A percentile compares a stretch with the other conserved stretches of the same genome.
phyloP scores from a whole-genome alignment of 1,140 invertebrate species.

The Drosophila aff. region DNA sequence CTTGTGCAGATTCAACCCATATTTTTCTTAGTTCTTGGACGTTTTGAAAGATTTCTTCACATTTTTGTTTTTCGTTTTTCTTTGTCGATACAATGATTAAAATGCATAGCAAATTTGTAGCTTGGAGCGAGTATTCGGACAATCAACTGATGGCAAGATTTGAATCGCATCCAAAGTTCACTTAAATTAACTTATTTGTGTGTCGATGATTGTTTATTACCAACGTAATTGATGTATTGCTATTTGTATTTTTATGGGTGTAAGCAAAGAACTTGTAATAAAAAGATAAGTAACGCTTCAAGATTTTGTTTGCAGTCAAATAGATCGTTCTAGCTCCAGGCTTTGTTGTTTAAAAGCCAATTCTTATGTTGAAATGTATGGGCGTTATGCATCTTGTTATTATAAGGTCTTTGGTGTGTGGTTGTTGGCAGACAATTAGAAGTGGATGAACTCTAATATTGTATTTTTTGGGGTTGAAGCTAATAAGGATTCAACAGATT shows the following conservation, averaged over 20 bases:
- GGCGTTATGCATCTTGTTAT: not conserved
- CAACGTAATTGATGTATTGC: slow-evolving; percentile 22
- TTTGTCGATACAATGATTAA: slow-evolving; percentile 19
- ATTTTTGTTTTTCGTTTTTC: slow-evolving; percentile 1
- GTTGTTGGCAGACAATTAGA: not conserved
- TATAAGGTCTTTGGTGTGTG: not conserved
- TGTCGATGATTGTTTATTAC: slow-evolving; percentile 14
- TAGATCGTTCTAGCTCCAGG: not conserved
- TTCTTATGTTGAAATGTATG: not conserved
- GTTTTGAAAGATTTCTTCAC: slow-evolving; percentile 23
- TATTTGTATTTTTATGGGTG: slow-evolving; percentile 17
- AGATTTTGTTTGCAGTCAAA: not conserved
- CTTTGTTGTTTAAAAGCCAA: not conserved
- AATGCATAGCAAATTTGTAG: slow-evolving; percentile 37
- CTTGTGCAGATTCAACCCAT: slow-evolving; percentile 7
- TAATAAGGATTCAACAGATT: slow-evolving; percentile 1
- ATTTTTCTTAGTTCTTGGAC: slow-evolving; percentile 20
- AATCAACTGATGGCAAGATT: slow-evolving; percentile 37
- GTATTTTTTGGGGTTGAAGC: slow-evolving; percentile 1
- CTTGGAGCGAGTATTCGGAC: slow-evolving; percentile 24
- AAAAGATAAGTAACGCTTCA: not conserved
- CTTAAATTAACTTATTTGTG: slow-evolving; percentile 26
- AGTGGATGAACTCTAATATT: slow-evolving; percentile 6
- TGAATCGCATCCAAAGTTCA: slow-evolving; percentile 15
- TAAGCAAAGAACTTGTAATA: slow-evolving; percentile 3